Evolutionary conservation across 2,113 vertebrate genomes (phyloP).

Genomic region (Petrocephalus microphthalmus): DNA sequence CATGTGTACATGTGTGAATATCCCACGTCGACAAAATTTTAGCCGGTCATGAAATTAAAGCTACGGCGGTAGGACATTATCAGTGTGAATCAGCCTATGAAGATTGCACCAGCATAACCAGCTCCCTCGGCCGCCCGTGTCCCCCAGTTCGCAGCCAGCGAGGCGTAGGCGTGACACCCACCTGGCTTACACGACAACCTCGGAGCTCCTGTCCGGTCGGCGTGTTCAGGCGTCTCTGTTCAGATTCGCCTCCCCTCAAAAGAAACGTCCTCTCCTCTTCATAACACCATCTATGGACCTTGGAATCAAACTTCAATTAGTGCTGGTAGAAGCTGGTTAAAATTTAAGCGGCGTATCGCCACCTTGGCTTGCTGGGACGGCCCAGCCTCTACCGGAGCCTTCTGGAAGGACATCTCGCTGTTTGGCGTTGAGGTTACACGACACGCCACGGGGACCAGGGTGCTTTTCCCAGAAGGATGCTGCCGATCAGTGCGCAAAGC

Average conservation of each 20-base stretch:
- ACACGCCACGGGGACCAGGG: not conserved
- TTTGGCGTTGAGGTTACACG: not conserved
- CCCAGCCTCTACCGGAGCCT: slow-evolving; percentile 7
- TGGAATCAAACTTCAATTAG: slow-evolving; percentile 60
- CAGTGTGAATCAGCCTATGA: not conserved
- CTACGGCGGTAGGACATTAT: not conserved
- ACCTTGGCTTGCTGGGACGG: slow-evolving; percentile 17
- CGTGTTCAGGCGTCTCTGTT: not conserved
- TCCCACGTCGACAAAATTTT: not conserved
- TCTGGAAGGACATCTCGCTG: not conserved
- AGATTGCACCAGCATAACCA: not conserved
- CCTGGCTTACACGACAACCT: not conserved
- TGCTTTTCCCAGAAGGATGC: not conserved
- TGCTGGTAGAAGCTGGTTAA: slow-evolving; percentile 45
- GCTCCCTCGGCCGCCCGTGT: not conserved
- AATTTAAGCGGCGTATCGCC: slow-evolving; percentile 54
- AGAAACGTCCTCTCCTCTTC: not conserved
- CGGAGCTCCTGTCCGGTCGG: not conserved
- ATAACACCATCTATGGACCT: not conserved
- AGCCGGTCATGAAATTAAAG: not conserved
- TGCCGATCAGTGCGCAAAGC: not conserved
- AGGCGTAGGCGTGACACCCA: not conserved
- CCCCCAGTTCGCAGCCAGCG: not conserved
- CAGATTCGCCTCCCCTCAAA: not conserved
- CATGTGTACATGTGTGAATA: not conserved